Evolutionary conservation across 2,888 invertebrate genomes (phyloP), one percentile per base, ranked within the genome.

Genomic region (Muscina levida): DNA sequence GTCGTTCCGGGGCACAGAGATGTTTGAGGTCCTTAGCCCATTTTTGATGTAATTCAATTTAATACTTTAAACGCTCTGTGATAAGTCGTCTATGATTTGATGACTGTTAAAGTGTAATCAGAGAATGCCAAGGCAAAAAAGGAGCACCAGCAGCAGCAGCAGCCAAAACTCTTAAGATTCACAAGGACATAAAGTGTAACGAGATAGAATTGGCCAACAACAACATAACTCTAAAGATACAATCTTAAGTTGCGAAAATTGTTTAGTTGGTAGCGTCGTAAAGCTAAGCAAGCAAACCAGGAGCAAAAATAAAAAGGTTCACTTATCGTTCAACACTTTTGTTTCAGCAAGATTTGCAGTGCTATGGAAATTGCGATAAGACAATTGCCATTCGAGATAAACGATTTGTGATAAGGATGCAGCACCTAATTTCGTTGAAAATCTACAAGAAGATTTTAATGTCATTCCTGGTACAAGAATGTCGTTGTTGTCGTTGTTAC

Each of bases 11-110:
- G 31, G 31, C 8, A 8, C 31, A 3, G 31, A 31, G 31, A 31
- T 31, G 31, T 3, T 31, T 31, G 19, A 17, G 51, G 51, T 15
- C 5, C 22, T 51, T 19, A 51, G 51, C 22, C 51, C 51, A 17
- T 51, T 51, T 51, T 51, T 17, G 51, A 19, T 19, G 17, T 19
- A 51, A 51, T 22, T 17, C 15, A 51, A 51, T 51, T 51, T 51
- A 51, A 51, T 51, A 51, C 51, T 51, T 51, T 51, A 51, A 51
- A 51, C 51, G 51, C 19, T 51, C 51, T 51, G 56, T 51, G 56
- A 11, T 56, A 56, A 56, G 26, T 24, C 56, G 22, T 56, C 56
- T 56, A 56, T 56, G 26, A 56, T 26, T 17, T 17, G 19, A 48
- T 44, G 44, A 44, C 13, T 44, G 44, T 11, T 44, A n/a, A 31